Base-by-base conservation (phyloP, 2,888 invertebrate genomes). In the Eumacrocentrus americanus region DNA sequence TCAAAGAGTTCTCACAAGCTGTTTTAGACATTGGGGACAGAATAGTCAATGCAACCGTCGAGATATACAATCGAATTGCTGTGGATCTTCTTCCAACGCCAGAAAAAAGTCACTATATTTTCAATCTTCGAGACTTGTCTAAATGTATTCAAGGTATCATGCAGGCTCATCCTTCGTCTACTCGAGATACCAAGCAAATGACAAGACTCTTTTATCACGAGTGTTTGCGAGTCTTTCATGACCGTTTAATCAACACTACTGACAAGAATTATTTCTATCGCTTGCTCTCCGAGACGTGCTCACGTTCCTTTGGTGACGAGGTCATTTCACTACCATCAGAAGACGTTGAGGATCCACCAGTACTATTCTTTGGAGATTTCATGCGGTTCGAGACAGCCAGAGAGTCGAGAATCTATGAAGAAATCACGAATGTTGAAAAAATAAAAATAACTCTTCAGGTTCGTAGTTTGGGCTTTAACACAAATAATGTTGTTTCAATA, bases 81-180 rank as follows among this genome's bases (percentile, higher is more conserved):
- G 82, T 86, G 0, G 91, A 92, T 71, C 85, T 97, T 67, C 81
- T 96, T 23, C 96, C 96, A 0, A 96, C 95, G 0, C 96, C 96
- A 0, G 88, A 92, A 22, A 95, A 95, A 78, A 92, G 92, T 0
- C 95, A 96, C 81, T 96, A 97, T 74, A 89, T 95, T 11, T 97
- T 96, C 79, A 97, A 96, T 81, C 82, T 96, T 69, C 85, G 96
- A 46, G 95, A 95, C 82, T 83, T 95, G 38, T 94, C 95, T 7
- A 95, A 95, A 80, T 92, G 92, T 63, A 85, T 95, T 71, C 95
- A 95, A 81, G 95, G 94, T n/a, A 87, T 94, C 6, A 81, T 94
- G 53, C 95, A 95, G 77, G 92, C 92, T 0, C 91, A 92, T 74
- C 84, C 87, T 25, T 87, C 87, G 1, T 86, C 86, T 47, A 85